Percentiles rank a stretch among this genome's conserved stretches.
These are phyloP conservation scores for Brachypalpus laphriformis DNA, from an alignment of 2,888 invertebrate species.

Conservation along the genomic window DNA sequence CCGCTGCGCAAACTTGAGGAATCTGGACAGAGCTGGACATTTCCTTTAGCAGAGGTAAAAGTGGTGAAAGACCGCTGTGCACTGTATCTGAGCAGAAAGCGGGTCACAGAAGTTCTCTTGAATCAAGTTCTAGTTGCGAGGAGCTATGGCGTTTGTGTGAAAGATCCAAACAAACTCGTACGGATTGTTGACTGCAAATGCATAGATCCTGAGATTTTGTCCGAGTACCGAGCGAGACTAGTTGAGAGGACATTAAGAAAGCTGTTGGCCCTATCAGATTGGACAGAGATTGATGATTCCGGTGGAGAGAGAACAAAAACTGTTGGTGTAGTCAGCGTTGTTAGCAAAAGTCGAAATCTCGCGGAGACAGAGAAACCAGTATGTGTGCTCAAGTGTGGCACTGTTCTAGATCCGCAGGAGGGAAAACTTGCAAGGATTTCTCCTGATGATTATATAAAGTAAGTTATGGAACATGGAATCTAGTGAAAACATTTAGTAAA, in stretches of 20 bases:
- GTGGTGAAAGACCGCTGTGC: conserved; percentile 76
- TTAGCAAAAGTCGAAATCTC: background rate
- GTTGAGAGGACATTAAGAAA: conserved; percentile 75
- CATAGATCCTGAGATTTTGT: conserved; percentile 68
- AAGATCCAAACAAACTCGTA: conserved; percentile 14
- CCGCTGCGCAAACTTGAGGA: conserved; percentile 66
- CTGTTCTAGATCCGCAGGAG: conserved; percentile 85
- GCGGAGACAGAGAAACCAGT: conserved; percentile 47
- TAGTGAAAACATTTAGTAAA: too few species aligned
- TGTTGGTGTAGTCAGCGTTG: conserved; percentile 20
- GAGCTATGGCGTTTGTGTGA: conserved; percentile 66
- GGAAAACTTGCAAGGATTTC: conserved; percentile 83
- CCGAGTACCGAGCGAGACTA: conserved; percentile 76
- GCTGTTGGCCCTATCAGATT: conserved; percentile 76
- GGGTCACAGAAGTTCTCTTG: conserved; percentile 74
- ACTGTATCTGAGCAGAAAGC: conserved; percentile 76
- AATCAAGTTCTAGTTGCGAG: conserved; percentile 71
- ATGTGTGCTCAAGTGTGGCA: conserved; percentile 84
- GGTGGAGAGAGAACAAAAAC: conserved; percentile 78
- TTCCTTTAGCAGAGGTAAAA: conserved; percentile 74
- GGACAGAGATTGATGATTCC: conserved; percentile 69
- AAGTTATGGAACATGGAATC: too few species aligned
- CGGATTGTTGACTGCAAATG: background rate
- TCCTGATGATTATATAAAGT: conserved; percentile 77
- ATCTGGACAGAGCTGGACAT: conserved; percentile 75